A percentile compares a stretch with the other conserved stretches of the same genome.
These are phyloP conservation scores for Limnephilus marmoratus DNA, from an alignment of 2,888 invertebrate genomes.

Conservation along the genomic window DNA sequence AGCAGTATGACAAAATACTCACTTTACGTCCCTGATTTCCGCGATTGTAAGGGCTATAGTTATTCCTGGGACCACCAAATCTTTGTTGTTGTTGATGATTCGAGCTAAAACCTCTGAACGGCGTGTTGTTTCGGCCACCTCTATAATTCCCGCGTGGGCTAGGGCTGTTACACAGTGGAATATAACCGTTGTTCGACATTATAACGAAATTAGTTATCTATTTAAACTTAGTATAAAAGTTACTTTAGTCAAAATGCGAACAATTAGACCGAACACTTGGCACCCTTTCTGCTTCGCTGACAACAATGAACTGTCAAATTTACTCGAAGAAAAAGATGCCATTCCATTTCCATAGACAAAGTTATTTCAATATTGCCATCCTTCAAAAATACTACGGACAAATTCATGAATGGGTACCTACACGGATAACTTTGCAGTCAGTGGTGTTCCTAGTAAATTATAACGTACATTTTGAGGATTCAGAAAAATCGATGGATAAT, in stretches of 20 bases:
- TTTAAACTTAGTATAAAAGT: neutral
- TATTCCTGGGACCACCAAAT: conserved; percentile 39
- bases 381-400: neutral
- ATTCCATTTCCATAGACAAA: neutral
- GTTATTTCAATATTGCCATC: neutral
- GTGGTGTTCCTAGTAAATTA: no score
- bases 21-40: neutral
- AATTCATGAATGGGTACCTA: no score
- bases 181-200: conserved; percentile 39
- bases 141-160: conserved; percentile 23
- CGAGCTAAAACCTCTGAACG: neutral
- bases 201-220: neutral
- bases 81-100: conserved; percentile 17
- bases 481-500: no score
- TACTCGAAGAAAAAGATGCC: neutral
- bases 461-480: no score
- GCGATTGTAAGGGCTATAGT: conserved; percentile 51
- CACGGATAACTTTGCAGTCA: no score
- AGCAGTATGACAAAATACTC: neutral
- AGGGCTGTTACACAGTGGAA: conserved; percentile 44
- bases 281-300: neutral
- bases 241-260: neutral
- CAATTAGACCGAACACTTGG: neutral
- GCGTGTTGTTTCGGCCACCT: conserved; percentile 44
- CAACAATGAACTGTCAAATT: neutral